A percentile compares a stretch with the other conserved stretches of the same genome.
Conservation (phyloP, 2,888 invertebrate species). For the Platypus cylindrus region DNA sequence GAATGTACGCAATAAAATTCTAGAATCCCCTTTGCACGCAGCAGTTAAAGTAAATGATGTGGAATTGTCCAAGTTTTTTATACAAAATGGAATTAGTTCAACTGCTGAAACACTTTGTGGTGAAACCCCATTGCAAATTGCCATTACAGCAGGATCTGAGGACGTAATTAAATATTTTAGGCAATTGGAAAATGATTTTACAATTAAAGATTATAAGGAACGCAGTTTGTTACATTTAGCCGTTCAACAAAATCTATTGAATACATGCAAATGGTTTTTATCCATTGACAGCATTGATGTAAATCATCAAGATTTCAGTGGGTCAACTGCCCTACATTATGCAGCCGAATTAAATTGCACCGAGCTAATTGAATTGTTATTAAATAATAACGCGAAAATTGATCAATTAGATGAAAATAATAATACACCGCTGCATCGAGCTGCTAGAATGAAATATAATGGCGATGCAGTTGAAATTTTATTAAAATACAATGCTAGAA, state of each 20-base stretch:
- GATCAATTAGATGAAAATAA: conserved; percentile 18
- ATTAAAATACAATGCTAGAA: conserved; percentile 15
- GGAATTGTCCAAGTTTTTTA: conserved; percentile 13
- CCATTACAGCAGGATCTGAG: conserved; percentile 11
- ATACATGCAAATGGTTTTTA: conserved; percentile 16
- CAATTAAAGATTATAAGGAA: conserved; percentile 11
- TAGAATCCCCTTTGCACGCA: conserved; percentile 17
- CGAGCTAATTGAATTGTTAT: conserved; percentile 15
- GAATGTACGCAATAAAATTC: conserved; percentile 14
- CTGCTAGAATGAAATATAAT: conserved; percentile 12
- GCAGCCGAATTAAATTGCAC: conserved; percentile 17
- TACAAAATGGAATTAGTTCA: conserved; percentile 5
- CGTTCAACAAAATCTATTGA: conserved; percentile 8
- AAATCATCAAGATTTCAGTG: conserved; percentile 16
- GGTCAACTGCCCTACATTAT: conserved; percentile 20
- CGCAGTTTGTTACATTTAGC: conserved; percentile 19
- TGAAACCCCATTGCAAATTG: conserved; percentile 15
- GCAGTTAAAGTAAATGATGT: conserved; percentile 13
- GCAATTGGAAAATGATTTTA: conserved; percentile 9
- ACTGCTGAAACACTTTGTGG: conserved; percentile 7
- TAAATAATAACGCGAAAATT: conserved; percentile 17
- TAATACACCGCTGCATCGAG: conserved; percentile 21
- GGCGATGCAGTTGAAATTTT: conserved; percentile 14
- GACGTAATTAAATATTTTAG: conserved; percentile 14
- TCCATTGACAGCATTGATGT: conserved; percentile 13